Evolutionary conservation across 1,140 invertebrate genomes (phyloP), one percentile per base, ranked within the genome.

Genomic region (Drosophila truncata): DNA sequence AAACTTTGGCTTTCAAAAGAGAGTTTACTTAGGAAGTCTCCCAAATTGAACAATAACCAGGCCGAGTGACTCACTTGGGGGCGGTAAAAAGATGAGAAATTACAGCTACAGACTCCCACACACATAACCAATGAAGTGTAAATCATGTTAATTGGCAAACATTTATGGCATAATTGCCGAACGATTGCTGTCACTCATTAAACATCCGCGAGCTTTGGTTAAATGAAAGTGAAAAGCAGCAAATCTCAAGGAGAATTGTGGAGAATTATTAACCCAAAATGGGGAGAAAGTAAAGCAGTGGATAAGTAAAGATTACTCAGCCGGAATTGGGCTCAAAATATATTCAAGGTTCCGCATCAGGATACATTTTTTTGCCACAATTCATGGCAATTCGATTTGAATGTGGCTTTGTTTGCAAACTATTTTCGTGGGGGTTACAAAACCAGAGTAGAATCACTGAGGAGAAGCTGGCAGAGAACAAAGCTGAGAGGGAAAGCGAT

Each of bases 101-200:
- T 29, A 13, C 13, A 35, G 52, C 33, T 23, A n/a, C 14, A 27
- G 33, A 29, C 69, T 35, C 60, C 60, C 71, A 65, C 60, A 42
- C 25, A 29, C 14, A n/a, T n/a, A n/a, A n/a, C n/a, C 29, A 27
- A 5, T 41, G 25, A 82, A 82, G 84, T 88, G 80, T 67, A 78
- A 88, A 87, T 83, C 70, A 88, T 88, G 84, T 77, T 88, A 87
- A 87, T 87, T 87, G 72, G 72, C 74, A 82, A 86, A 77, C 62
- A 76, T 80, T 85, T 87, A 80, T 88, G 80, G 69, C 77, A 80
- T 80, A 87, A 87, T 87, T 87, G 74, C 66, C 18, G 29, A 42
- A 25, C 63, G 50, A 50, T 37, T 42, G 59, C 55, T 46, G 60
- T 52, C 54, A 60, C 41, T 76, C 76, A 80, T 87, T 87, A 87